Evolutionary conservation across 2,797 vertebrate genomes (phyloP), one percentile per base, ranked within the genome.

Genomic region (Falco columbarius): DNA sequence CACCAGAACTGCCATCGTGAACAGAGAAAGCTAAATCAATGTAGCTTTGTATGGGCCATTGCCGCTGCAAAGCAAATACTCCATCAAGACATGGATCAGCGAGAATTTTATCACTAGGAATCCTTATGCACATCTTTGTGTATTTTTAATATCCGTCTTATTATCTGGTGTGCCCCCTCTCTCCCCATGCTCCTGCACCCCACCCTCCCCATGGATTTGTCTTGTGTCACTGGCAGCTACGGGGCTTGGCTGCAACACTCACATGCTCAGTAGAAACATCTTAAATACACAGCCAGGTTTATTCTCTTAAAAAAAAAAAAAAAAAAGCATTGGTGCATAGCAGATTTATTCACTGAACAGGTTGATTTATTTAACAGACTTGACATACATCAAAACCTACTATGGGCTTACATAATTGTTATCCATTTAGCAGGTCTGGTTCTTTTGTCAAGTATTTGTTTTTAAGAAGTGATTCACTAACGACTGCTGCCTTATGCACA

Each of bases 371-470:
- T 98, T 97, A 98, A 95, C 87, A 96, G 96, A 96, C 94, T 96
- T 95, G 97, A 97, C 92, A 94, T 91, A 90, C 95, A 96, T 97
- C 97, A 98, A 94, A 97, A 97, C 97, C 97, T 95, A 97, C 95
- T 95, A 96, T 70, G 92, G 92, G 95, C 96, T 98, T 98, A 97
- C 94, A 95, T 98, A 98, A 98, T 96, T 97, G 97, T 95, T 96
- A 97, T 49, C 87, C 90, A 74, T 96, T 98, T 98, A 97, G 96
- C 96, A 91, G 95, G 94, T 95, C 96, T 97, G 92, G 3, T 94
- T 97, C 97, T 98, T 98, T 97, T 97, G 95, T 95, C 96, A 98
- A 98, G 97, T 96, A 97, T 98, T 98, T 98, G 96, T 97, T 98
- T 97, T 95, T 89, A 94, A 74, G 30, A 97, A 97, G 89, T 93